phyloP scores from a whole-genome alignment of 2,797 vertebrate genomes.

The Lepus oiostolus region DNA sequence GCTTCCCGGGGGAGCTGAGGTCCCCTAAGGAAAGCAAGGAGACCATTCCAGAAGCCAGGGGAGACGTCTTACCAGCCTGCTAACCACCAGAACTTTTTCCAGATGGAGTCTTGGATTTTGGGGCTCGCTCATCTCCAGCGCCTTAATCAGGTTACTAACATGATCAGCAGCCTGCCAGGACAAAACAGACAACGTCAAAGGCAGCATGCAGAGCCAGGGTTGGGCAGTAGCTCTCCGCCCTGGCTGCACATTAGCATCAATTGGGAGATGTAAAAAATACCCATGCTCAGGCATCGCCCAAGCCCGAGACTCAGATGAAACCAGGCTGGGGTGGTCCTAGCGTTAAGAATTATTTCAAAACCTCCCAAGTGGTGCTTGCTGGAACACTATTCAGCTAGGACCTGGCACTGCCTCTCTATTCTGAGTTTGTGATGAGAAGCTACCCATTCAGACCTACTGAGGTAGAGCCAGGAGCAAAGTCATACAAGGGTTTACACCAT shows the following conservation, averaged over 20 bases:
- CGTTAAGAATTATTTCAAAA: background rate
- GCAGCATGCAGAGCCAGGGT: fast-evolving
- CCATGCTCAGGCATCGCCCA: fast-evolving
- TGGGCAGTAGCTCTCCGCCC: background rate
- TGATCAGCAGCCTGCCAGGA: slow-evolving; percentile 82
- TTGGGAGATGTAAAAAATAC: background rate
- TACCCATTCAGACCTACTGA: background rate
- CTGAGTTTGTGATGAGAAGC: background rate
- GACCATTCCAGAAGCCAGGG: background rate
- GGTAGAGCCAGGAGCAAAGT: background rate
- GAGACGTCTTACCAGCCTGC: slow-evolving; percentile 86
- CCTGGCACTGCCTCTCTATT: background rate
- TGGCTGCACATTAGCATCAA: no score
- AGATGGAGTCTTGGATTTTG: slow-evolving; percentile 87
- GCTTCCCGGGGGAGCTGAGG: background rate
- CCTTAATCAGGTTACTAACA: slow-evolving; percentile 86
- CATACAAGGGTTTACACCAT: fast-evolving
- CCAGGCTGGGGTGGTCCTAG: no score
- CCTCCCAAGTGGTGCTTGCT: fast-evolving
- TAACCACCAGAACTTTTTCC: slow-evolving; percentile 86
- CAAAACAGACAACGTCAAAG: background rate
- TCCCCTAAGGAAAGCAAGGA: background rate
- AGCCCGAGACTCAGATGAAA: background rate
- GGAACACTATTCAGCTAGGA: background rate
- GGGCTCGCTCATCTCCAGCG: slow-evolving; percentile 87